These are phyloP conservation scores for Coronaproctus castanopsis DNA, from an alignment of 2,888 invertebrate genomes.

Conservation along the genomic window DNA sequence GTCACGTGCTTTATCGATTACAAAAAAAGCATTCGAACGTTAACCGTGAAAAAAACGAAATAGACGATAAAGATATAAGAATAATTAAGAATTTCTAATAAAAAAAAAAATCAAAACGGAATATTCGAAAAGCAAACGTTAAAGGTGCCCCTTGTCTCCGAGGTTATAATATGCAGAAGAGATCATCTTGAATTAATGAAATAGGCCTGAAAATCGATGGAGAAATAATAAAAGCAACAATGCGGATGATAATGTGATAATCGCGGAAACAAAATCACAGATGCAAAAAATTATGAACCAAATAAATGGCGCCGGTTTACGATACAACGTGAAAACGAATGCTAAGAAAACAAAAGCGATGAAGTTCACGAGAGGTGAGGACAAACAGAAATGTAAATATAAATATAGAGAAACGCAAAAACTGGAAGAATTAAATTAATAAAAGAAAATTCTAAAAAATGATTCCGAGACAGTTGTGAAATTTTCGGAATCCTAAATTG, in stretches of 20 bases:
- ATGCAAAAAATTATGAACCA: not conserved
- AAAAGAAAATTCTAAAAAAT: no score
- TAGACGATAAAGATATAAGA: not conserved
- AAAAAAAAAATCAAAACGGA: not conserved
- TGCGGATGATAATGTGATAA: not conserved
- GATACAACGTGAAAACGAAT: not conserved
- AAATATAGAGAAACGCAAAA: not conserved
- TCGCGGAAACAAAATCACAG: not conserved
- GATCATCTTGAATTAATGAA: no score
- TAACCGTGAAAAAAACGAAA: not conserved
- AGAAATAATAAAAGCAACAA: no score
- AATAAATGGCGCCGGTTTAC: not conserved
- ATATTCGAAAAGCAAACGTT: not conserved
- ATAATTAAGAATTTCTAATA: not conserved
- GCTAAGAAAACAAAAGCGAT: not conserved
- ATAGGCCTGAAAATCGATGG: no score
- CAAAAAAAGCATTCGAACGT: not conserved
- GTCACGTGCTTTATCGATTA: not conserved
- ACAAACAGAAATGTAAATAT: not conserved
- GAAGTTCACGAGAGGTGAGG: not conserved
- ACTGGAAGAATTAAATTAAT: not conserved
- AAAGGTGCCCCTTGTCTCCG: not conserved
- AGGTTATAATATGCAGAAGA: not conserved
- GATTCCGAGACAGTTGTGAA: no score
- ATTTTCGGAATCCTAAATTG: no score